Percentiles rank a stretch among this genome's conserved stretches.
Evolutionary conservation across 2,888 invertebrate genomes (phyloP).

Genomic region (Drosophila mettleri): DNA sequence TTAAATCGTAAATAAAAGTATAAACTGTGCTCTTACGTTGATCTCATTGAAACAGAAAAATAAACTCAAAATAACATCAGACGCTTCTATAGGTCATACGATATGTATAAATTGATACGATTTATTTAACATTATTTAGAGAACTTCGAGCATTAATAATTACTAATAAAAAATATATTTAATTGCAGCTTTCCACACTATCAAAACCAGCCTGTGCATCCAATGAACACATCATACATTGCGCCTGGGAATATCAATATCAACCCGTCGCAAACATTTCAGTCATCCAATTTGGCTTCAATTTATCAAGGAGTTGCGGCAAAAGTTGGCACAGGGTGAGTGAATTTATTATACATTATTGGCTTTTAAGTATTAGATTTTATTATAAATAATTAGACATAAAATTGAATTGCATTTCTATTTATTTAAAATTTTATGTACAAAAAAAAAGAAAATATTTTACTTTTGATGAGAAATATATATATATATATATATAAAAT

Average conservation of each 20-base stretch:
- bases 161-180: not conserved
- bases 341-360: not conserved
- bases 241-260: slow-evolving; percentile 59
- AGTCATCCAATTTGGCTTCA: slow-evolving; percentile 80
- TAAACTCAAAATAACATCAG: too few species aligned
- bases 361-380: not conserved
- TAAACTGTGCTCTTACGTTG: not conserved
- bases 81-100: too few species aligned
- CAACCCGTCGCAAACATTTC: slow-evolving; percentile 62
- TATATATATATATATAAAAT: too few species aligned
- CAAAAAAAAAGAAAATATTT: too few species aligned
- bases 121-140: too few species aligned
- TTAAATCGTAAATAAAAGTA: not conserved
- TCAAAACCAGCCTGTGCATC: slow-evolving; percentile 65
- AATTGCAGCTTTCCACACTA: slow-evolving; percentile 62
- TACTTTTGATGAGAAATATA: too few species aligned
- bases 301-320: slow-evolving; percentile 84
- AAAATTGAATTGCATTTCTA: too few species aligned
- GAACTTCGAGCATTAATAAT: too few species aligned
- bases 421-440: too few species aligned
- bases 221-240: slow-evolving; percentile 63
- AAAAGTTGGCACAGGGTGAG: slow-evolving; percentile 84
- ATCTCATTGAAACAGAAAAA: not conserved
- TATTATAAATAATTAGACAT: not conserved
- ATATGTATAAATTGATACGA: too few species aligned